A percentile compares a stretch with the other conserved stretches of the same genome.
These are phyloP conservation scores for Aphelocoma californica DNA, from an alignment of 2,797 vertebrate species.

Conservation along the genomic window DNA sequence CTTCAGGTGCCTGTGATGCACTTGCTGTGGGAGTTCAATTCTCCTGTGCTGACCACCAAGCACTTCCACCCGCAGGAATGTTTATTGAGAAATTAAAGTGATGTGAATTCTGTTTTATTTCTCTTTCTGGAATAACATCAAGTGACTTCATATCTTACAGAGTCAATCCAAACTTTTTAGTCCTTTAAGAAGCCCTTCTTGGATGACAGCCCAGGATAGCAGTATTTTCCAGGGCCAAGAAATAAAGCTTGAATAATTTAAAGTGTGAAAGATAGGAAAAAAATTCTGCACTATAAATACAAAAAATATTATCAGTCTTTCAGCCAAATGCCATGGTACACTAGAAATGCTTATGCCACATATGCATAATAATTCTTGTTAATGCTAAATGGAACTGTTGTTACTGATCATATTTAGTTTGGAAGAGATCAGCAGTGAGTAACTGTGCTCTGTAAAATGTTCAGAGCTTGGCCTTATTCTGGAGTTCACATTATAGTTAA, in stretches of 20 bases:
- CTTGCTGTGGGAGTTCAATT: not conserved
- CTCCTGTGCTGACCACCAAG: not conserved
- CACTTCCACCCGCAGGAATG: not conserved
- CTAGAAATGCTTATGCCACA: constrained; percentile 57
- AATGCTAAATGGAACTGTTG: constrained; percentile 60
- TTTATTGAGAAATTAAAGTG: not conserved
- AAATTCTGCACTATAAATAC: constrained; percentile 47
- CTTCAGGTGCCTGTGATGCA: not conserved
- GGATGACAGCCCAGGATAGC: constrained; percentile 5
- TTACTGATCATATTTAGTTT: constrained; percentile 48
- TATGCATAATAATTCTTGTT: constrained; percentile 68
- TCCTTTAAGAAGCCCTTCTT: constrained; percentile 39
- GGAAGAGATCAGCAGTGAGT: constrained; percentile 46
- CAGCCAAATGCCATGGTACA: constrained; percentile 64
- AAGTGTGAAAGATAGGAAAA: constrained; percentile 46
- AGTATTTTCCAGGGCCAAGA: constrained; percentile 44
- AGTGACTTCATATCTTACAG: not conserved
- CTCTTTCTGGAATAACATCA: not conserved
- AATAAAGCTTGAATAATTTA: constrained; percentile 61
- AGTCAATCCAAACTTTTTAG: not conserved
- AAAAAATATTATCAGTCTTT: constrained; percentile 63
- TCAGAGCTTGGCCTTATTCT: not conserved
- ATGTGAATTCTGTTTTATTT: not conserved
- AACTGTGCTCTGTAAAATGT: constrained; percentile 33
- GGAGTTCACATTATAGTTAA: not conserved